phyloP scores from a whole-genome alignment of 2,888 invertebrate genomes.

The Pandemis corylana region DNA sequence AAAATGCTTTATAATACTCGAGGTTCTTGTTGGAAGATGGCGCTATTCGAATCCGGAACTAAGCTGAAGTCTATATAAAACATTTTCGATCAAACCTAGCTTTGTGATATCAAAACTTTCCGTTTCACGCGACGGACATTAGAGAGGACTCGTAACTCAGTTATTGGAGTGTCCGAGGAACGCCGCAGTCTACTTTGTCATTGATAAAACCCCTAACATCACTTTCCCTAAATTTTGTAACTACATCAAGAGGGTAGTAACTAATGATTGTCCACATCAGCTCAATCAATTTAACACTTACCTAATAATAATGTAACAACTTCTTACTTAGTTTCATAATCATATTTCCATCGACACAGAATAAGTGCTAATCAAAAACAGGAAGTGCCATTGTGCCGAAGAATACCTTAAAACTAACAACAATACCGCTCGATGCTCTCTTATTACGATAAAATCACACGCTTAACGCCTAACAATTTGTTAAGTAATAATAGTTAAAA shows the following conservation, averaged over 20 bases:
- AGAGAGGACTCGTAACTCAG: constrained; percentile 60
- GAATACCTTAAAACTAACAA: constrained; percentile 84
- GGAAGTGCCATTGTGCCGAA: constrained; percentile 85
- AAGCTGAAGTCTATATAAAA: constrained; percentile 72
- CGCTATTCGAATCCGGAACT: constrained; percentile 55
- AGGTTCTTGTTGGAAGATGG: constrained; percentile 59
- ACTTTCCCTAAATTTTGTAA: constrained; percentile 81
- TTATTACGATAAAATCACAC: constrained; percentile 85
- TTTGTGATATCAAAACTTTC: constrained; percentile 62
- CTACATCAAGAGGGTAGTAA: constrained; percentile 82
- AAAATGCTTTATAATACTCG: constrained; percentile 79
- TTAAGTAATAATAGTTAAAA: constrained; percentile 85
- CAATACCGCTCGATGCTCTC: constrained; percentile 84
- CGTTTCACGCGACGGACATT: constrained; percentile 57
- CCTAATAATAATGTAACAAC: constrained; percentile 85
- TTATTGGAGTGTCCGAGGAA: constrained; percentile 65
- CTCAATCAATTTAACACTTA: constrained; percentile 85
- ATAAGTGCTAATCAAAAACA: constrained; percentile 85
- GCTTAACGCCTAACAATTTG: constrained; percentile 85
- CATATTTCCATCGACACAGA: constrained; percentile 84
- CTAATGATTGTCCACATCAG: constrained; percentile 83
- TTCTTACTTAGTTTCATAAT: constrained; percentile 83
- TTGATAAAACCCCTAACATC: constrained; percentile 84
- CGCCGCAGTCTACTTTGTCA: constrained; percentile 83
- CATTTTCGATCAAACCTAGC: constrained; percentile 66